Base-by-base conservation (phyloP, 2,888 invertebrate species). In the Cremastinae sp. region DNA sequence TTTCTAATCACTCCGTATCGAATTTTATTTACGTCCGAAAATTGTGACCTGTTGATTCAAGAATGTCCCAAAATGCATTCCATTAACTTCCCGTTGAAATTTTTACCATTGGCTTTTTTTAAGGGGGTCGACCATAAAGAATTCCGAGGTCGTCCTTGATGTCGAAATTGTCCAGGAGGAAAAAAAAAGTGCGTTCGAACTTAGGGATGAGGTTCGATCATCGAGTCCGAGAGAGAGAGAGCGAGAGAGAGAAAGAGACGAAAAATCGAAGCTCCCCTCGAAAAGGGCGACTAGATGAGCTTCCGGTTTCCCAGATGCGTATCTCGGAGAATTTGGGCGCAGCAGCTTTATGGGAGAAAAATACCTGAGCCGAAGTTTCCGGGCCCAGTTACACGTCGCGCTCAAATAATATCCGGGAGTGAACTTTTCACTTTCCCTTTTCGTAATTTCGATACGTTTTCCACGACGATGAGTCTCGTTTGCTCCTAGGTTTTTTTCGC, bases 281-380 rank as follows among this genome's bases (percentile, higher is more conserved):
- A 49, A n/a, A 5, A 28, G 49, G 61, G 16, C 70, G 69, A 73
- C 73, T 65, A 28, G 74, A 77, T 2, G 2, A 28, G 74, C 77
- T 77, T 77, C 77, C 77, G 77, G 74, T 70, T 69, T 55, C 64
- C 77, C 61, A 61, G 77, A 77, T 77, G 55, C 22, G 14, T 77
- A 77, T 77, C 76, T 77, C 39, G 2, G 10, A 41, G 58, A 53
- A 58, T 78, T 71, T 56, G 49, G 56, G 55, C 62, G 69, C n/a
- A n/a, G 74, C 18, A 58, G 61, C 22, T 37, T 37, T 39, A n/a
- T n/a, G n/a, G 78, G 14, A n/a, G 8, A 20, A 16, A 51, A 47
- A 77, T 77, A 77, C 77, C 77, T 77, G 77, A 74, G 56, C 53
- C 16, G 3, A 37, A 47, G 51, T 72, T 76, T 76, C 75, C 70